These are phyloP conservation scores for Heptranchias perlo DNA, from an alignment of 2,113 vertebrate species.

Conservation along the genomic window DNA sequence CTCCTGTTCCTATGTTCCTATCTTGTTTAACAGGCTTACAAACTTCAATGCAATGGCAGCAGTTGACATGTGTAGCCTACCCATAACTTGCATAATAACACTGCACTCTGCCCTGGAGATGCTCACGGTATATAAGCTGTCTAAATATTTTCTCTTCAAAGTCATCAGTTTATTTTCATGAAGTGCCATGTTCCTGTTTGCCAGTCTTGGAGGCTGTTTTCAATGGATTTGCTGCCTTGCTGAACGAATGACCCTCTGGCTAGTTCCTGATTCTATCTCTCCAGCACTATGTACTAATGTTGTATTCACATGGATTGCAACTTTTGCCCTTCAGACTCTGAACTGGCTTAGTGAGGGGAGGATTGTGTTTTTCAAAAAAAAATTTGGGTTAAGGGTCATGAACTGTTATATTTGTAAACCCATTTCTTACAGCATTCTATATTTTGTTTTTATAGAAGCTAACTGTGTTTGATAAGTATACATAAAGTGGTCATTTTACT, in stretches of 20 bases:
- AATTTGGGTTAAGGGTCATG: background rate
- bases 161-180: background rate
- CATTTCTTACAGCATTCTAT: too few species aligned
- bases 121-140: background rate
- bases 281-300: background rate
- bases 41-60: background rate
- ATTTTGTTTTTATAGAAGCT: background rate
- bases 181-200: background rate
- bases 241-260: background rate
- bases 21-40: background rate
- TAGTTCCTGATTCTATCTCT: background rate
- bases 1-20: too few species aligned
- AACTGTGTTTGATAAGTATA: background rate
- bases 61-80: background rate
- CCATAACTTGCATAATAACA: background rate
- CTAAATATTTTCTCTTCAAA: background rate
- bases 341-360: background rate
- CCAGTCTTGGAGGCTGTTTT: background rate
- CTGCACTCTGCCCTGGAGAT: background rate
- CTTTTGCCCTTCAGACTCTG: background rate
- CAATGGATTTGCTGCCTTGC: background rate
- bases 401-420: background rate
- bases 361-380: background rate
- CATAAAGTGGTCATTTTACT: background rate
- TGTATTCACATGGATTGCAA: background rate